A percentile compares a stretch with the other conserved stretches of the same genome.
Conservation (phyloP, 2,888 invertebrate species). For the Encarsia formosa region DNA sequence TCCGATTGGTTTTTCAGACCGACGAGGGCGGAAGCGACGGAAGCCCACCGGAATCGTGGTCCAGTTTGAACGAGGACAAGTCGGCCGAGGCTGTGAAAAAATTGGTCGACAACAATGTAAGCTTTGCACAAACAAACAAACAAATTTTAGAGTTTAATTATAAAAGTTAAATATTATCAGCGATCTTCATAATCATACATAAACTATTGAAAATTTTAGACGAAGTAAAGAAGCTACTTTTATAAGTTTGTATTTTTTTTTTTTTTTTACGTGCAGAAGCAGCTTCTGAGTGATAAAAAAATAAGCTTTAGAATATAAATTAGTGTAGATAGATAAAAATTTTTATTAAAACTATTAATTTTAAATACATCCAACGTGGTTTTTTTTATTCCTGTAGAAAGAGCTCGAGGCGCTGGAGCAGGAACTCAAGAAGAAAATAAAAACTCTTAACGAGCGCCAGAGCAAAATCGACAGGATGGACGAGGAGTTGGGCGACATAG, state of each 20-base stretch:
- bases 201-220: no score
- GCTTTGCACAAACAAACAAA: slow-evolving; percentile 38
- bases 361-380: no score
- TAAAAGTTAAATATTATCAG: not conserved
- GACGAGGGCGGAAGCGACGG: slow-evolving; percentile 45
- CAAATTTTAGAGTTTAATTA: not conserved
- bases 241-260: not conserved
- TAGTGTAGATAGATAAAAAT: no score
- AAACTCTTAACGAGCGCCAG: slow-evolving; percentile 60
- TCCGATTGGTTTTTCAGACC: slow-evolving; percentile 50
- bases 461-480: slow-evolving; percentile 68
- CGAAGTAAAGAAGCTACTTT: slow-evolving; percentile 1
- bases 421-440: slow-evolving; percentile 63
- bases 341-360: no score
- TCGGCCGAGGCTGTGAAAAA: slow-evolving; percentile 64
- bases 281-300: no score
- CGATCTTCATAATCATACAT: no score
- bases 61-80: slow-evolving; percentile 56
- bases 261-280: not conserved
- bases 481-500: slow-evolving; percentile 64
- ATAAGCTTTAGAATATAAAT: no score
- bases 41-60: slow-evolving; percentile 47
- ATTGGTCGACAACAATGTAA: slow-evolving; percentile 70
- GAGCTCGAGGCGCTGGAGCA: slow-evolving; percentile 68
- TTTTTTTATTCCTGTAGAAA: slow-evolving; percentile 51